phyloP scores from a whole-genome alignment of 2,797 vertebrate genomes.

The Acrossocheilus wenchowensis region DNA sequence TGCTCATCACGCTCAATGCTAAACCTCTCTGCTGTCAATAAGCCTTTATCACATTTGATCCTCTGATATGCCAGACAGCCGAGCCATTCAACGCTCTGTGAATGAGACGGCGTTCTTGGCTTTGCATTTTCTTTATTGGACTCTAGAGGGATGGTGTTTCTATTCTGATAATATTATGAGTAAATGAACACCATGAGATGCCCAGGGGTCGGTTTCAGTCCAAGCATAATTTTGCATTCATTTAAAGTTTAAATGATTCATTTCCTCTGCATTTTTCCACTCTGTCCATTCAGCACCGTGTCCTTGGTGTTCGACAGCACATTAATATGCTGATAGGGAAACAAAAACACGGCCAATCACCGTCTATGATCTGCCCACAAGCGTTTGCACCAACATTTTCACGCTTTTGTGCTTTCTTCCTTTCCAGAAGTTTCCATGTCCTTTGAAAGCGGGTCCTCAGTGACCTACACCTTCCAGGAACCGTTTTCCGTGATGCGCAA shows the following conservation, averaged over 20 bases:
- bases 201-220: conserved; percentile 30
- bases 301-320: conserved; percentile 17
- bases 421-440: conserved; percentile 84
- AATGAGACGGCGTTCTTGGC: conserved; percentile 46
- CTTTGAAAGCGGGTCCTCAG: conserved; percentile 81
- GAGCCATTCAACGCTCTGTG: conserved; percentile 49
- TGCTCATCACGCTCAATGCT: conserved; percentile 32
- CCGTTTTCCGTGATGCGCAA: conserved; percentile 84
- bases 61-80: conserved; percentile 33
- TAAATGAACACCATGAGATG: conserved; percentile 48
- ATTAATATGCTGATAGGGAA: conserved; percentile 45
- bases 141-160: conserved; percentile 34
- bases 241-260: conserved; percentile 44
- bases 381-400: not conserved
- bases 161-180: conserved; percentile 44
- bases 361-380: conserved; percentile 11
- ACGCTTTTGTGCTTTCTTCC: conserved; percentile 21
- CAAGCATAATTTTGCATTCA: conserved; percentile 60
- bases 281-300: conserved; percentile 14
- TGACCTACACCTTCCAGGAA: conserved; percentile 85
- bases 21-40: conserved; percentile 28
- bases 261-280: conserved; percentile 7
- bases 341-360: conserved; percentile 14
- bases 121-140: conserved; percentile 42
- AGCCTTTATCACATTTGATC: conserved; percentile 46